phyloP scores from a whole-genome alignment of 2,888 invertebrate species.

The Clostera curtula region DNA sequence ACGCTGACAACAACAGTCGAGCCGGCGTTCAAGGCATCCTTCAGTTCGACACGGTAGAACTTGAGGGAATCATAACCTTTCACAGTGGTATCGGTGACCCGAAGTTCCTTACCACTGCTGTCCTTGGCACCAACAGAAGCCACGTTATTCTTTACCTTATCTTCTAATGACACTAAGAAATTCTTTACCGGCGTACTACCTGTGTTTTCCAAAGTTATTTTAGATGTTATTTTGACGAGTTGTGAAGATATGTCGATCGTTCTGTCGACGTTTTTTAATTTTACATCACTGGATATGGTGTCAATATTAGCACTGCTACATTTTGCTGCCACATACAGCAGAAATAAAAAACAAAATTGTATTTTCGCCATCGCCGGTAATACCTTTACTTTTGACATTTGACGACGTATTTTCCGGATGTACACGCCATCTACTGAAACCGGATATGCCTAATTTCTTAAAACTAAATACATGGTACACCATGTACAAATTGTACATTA shows the following conservation, averaged over 20 bases:
- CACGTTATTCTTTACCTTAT: conserved; percentile 75
- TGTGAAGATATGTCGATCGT: conserved; percentile 91
- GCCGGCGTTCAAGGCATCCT: conserved; percentile 75
- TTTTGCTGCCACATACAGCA: conserved; percentile 39
- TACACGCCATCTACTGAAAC: conserved; percentile 53
- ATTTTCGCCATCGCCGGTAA: conserved; percentile 61
- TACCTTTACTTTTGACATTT: conserved; percentile 42
- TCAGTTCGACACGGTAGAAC: conserved; percentile 76
- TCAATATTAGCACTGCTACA: conserved; percentile 52
- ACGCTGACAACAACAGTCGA: conserved; percentile 76
- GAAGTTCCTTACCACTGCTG: conserved; percentile 74
- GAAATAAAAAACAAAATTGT: conserved; percentile 44
- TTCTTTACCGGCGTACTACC: conserved; percentile 81
- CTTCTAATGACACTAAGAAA: conserved; percentile 83
- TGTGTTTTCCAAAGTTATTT: conserved; percentile 88
- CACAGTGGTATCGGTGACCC: conserved; percentile 65
- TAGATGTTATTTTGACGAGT: conserved; percentile 87
- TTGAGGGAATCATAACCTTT: conserved; percentile 62
- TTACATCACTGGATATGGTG: conserved; percentile 73
- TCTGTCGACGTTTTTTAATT: conserved; percentile 87
- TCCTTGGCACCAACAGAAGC: conserved; percentile 85
- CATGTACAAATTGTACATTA: conserved; percentile 1
- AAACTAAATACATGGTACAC: conserved; percentile 9
- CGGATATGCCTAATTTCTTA: conserved; percentile 19
- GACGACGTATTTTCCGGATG: conserved; percentile 59